Conservation (phyloP, 1,140 invertebrate species). For the Thrips palmi region DNA sequence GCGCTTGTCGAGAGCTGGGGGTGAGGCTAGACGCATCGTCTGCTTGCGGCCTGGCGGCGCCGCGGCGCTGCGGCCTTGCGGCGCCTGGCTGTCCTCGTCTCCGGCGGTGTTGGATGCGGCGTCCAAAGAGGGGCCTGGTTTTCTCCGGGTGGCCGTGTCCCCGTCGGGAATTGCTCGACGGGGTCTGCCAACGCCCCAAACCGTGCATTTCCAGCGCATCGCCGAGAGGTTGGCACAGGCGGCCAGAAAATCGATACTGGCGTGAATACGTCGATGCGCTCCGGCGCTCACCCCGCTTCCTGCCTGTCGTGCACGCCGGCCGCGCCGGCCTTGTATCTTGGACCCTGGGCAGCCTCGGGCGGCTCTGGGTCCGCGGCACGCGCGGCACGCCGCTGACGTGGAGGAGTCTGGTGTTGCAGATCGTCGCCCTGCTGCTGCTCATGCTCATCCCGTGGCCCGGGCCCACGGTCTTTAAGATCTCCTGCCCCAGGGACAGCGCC, state of each 20-base stretch:
- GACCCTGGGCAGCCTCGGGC: background rate
- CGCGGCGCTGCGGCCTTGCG: background rate
- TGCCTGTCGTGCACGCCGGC: too few relatives aligned
- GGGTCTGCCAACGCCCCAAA: too few relatives aligned
- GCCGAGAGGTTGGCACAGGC: too few relatives aligned
- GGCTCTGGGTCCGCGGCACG: too few relatives aligned
- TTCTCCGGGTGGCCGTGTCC: too few relatives aligned
- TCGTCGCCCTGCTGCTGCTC: slow-evolving; percentile 56
- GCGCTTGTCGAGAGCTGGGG: background rate
- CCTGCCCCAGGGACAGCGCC: slow-evolving; percentile 73
- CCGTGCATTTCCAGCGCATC: too few relatives aligned
- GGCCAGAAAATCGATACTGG: too few relatives aligned
- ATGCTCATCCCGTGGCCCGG: slow-evolving; percentile 73
- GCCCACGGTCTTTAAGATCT: slow-evolving; percentile 64
- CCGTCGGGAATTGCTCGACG: too few relatives aligned
- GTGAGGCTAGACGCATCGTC: slow-evolving; percentile 11
- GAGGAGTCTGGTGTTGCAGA: slow-evolving; percentile 33
- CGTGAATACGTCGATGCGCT: background rate
- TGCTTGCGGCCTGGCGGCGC: slow-evolving; percentile 7
- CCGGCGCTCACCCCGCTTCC: too few relatives aligned
- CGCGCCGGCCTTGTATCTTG: background rate
- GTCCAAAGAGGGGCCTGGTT: too few relatives aligned
- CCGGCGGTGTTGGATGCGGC: too few relatives aligned
- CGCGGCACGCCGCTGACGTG: too few relatives aligned
- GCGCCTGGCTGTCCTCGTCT: background rate